These are phyloP conservation scores for Danio albolineatus DNA, from an alignment of 2,797 vertebrate species.

Conservation along the genomic window DNA sequence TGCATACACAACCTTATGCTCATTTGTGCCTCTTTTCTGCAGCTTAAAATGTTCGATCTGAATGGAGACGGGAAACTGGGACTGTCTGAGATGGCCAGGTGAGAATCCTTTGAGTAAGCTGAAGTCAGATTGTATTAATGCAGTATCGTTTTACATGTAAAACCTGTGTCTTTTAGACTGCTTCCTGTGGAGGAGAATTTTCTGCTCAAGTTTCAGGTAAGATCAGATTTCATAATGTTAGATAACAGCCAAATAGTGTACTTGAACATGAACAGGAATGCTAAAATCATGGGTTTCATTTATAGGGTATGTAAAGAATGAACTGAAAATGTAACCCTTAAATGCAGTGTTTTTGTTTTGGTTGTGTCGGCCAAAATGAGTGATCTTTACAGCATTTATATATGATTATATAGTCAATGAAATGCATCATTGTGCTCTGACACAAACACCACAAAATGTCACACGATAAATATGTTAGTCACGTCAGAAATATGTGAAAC, in stretches of 20 bases:
- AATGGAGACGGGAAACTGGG: constrained; percentile 95
- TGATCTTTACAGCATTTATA: too few species aligned
- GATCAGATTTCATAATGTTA: constrained; percentile 27
- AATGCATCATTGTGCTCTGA: too few species aligned
- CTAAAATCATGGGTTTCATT: not conserved
- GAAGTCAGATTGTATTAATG: not conserved
- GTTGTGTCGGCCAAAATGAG: not conserved
- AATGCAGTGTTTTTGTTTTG: not conserved
- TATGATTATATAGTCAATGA: too few species aligned
- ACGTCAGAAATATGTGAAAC: too few species aligned
- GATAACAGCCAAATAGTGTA: not conserved
- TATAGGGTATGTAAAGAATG: not conserved
- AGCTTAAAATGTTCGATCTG: constrained; percentile 95
- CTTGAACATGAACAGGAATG: not conserved
- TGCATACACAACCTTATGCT: constrained; percentile 2
- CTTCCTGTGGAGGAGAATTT: constrained; percentile 96
- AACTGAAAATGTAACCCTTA: not conserved
- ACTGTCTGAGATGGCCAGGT: constrained; percentile 97
- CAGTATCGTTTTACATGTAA: constrained; percentile 4
- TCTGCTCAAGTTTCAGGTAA: constrained; percentile 93
- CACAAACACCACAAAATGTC: too few species aligned
- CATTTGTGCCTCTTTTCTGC: constrained; percentile 49
- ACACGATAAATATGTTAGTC: too few species aligned
- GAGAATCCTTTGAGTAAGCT: constrained; percentile 58
- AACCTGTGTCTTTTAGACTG: constrained; percentile 77